Evolutionary conservation across 2,797 vertebrate genomes (phyloP).

Genomic region (Microhierax caerulescens): DNA sequence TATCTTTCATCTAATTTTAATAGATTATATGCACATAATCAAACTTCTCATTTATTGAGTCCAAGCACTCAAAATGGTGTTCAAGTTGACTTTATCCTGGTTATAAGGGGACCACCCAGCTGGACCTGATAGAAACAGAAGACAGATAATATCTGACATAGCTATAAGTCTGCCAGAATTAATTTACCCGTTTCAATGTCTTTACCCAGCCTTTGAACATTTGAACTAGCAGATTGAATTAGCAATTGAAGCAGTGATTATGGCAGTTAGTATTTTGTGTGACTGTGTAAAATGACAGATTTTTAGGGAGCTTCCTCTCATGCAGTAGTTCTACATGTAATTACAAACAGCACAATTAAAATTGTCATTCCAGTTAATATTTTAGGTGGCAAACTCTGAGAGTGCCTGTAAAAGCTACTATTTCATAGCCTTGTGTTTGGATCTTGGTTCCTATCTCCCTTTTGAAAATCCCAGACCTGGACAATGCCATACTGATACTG

Average conservation of each 20-base stretch:
- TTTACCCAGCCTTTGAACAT: constrained; percentile 8
- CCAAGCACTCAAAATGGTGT: background rate
- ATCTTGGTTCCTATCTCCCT: background rate
- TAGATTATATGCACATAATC: background rate
- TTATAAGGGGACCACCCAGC: background rate
- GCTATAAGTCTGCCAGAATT: constrained; percentile 10
- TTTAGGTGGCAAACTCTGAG: background rate
- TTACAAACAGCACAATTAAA: background rate
- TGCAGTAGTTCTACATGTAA: background rate
- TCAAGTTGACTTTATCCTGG: background rate
- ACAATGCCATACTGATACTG: background rate
- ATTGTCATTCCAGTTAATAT: background rate
- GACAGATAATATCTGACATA: constrained; percentile 3
- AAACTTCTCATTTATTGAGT: background rate
- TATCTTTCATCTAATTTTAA: constrained; percentile 4
- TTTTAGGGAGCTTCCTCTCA: background rate
- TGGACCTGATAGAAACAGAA: constrained; percentile 22
- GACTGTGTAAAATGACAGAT: background rate
- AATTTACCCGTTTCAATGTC: constrained; percentile 19
- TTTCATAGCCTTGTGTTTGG: background rate
- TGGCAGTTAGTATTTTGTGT: background rate
- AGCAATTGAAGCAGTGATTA: background rate
- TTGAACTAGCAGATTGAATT: background rate
- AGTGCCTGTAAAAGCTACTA: background rate
- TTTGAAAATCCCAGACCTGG: background rate